phyloP scores from a whole-genome alignment of 2,113 vertebrate genomes.

The chimpanzee (Pan troglodytes) region NHGRI_mPanTro3-v2.1_pri NC_072411.2:106110501-106111000 shows the following conservation, averaged over 20 bases:
- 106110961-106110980: too few relatives aligned
- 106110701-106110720: neutral
- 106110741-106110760: neutral
- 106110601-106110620: neutral
- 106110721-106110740: neutral
- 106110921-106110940: too few relatives aligned
- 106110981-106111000: too few relatives aligned
- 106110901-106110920: too few relatives aligned
- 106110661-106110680: neutral
- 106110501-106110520: neutral
- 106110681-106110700: neutral
- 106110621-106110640: neutral
- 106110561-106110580: neutral
- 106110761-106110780: neutral
- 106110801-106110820: neutral
- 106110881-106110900: too few relatives aligned
- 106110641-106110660: neutral
- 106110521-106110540: neutral
- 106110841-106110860: too few relatives aligned
- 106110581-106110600: neutral
- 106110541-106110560: neutral
- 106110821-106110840: too few relatives aligned
- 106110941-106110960: too few relatives aligned
- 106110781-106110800: neutral
- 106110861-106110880: too few relatives aligned